These are phyloP conservation scores for Euwallacea similis DNA, from an alignment of 1,140 invertebrate genomes.

Conservation along the genomic window DNA sequence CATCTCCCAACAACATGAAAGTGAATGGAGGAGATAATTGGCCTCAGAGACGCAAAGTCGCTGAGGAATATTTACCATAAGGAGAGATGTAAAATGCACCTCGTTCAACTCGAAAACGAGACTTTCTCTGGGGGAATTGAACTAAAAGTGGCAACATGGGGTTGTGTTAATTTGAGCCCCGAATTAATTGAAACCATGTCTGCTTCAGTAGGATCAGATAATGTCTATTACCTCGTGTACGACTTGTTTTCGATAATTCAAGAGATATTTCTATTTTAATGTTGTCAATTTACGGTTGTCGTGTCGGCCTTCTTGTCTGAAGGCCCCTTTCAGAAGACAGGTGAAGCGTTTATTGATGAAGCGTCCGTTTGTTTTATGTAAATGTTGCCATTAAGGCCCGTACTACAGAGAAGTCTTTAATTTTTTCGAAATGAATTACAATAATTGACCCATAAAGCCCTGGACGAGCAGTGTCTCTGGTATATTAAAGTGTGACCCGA, in stretches of 20 bases:
- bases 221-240: conserved; percentile 30
- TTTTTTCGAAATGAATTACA: neutral
- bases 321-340: neutral
- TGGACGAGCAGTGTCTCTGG: neutral
- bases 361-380: neutral
- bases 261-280: conserved; percentile 21
- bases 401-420: neutral
- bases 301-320: neutral
- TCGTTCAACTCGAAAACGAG: too few species aligned
- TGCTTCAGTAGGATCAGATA: conserved; percentile 24
- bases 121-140: too few species aligned
- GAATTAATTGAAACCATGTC: conserved; percentile 27
- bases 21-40: too few species aligned
- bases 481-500: conserved; percentile 8
- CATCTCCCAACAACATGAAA: too few species aligned
- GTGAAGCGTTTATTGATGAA: neutral
- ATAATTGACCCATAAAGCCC: conserved; percentile 8
- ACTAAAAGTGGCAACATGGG: conserved; percentile 4
- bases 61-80: too few species aligned
- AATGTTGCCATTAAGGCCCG: neutral
- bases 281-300: conserved; percentile 14
- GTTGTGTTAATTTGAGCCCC: conserved; percentile 14
- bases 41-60: too few species aligned
- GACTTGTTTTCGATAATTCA: conserved; percentile 29
- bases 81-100: too few species aligned